phyloP scores from a whole-genome alignment of 2,113 vertebrate species.

The Eudyptes chrysolophus region DNA sequence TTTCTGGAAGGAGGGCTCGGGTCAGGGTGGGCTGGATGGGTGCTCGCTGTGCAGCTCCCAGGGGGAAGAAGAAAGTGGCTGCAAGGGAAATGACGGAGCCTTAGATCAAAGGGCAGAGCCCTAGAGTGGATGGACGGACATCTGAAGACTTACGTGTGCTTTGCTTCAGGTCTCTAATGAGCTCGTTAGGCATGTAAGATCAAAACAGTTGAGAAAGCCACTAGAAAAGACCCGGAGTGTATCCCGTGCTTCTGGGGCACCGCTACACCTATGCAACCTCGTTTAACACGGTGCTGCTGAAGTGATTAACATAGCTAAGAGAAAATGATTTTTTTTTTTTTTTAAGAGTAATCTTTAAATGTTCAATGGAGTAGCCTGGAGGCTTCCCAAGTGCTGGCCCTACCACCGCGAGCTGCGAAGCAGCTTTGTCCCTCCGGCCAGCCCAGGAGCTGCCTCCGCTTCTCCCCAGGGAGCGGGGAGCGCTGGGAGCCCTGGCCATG shows the following conservation, averaged over 20 bases:
- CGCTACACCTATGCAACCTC: background rate
- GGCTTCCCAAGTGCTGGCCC: background rate
- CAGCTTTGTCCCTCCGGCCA: background rate
- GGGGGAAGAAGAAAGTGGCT: background rate
- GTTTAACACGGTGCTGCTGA: accelerated
- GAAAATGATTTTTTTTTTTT: background rate
- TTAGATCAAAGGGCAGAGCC: background rate
- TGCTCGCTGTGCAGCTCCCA: background rate
- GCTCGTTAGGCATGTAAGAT: background rate
- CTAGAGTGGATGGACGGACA: background rate
- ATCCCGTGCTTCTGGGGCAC: background rate
- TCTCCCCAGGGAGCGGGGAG: background rate
- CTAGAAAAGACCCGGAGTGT: background rate
- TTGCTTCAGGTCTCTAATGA: background rate
- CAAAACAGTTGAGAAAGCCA: background rate
- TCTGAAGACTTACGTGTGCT: background rate
- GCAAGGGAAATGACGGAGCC: background rate
- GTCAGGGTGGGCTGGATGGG: background rate
- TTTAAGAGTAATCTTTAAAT: background rate
- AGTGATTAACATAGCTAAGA: background rate
- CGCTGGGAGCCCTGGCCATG: accelerated
- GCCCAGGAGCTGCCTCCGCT: background rate
- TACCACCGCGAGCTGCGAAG: background rate
- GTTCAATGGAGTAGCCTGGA: background rate
- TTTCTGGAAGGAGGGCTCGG: background rate